Conservation (phyloP, 1,140 invertebrate species). For the Macrosteles quadrilineatus region DNA sequence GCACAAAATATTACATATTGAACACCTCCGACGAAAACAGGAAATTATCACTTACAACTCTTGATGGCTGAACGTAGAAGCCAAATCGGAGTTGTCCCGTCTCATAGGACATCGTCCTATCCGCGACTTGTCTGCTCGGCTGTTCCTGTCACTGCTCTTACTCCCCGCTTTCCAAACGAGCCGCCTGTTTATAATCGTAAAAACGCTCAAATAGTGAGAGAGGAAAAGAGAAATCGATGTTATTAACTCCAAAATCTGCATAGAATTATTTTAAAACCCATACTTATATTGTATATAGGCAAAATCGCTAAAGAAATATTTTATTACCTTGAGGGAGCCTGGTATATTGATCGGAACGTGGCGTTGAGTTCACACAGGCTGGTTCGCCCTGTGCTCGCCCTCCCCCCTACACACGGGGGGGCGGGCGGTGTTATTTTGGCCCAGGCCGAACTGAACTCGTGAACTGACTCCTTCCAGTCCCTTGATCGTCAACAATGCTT, state of each 20-base stretch:
- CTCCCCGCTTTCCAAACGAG: constrained; percentile 30
- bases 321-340: constrained; percentile 6
- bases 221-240: constrained; percentile 13
- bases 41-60: constrained; percentile 36
- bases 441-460: constrained; percentile 8
- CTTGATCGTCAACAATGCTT: constrained; percentile 10
- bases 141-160: constrained; percentile 32
- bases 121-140: constrained; percentile 29
- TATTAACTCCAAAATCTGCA: neutral
- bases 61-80: constrained; percentile 39
- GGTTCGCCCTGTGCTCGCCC: constrained; percentile 14
- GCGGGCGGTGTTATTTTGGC: constrained; percentile 35
- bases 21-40: constrained; percentile 29
- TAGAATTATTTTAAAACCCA: neutral
- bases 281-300: neutral
- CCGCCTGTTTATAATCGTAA: neutral
- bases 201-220: neutral
- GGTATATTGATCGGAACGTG: constrained; percentile 36
- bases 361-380: constrained; percentile 25
- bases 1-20: constrained; percentile 31
- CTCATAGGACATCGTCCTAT: constrained; percentile 37
- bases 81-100: constrained; percentile 38
- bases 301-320: neutral
- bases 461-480: constrained; percentile 21
- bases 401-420: constrained; percentile 20